Base-by-base conservation (phyloP, 2,113 vertebrate genomes). In the Caranx melampygus region DNA sequence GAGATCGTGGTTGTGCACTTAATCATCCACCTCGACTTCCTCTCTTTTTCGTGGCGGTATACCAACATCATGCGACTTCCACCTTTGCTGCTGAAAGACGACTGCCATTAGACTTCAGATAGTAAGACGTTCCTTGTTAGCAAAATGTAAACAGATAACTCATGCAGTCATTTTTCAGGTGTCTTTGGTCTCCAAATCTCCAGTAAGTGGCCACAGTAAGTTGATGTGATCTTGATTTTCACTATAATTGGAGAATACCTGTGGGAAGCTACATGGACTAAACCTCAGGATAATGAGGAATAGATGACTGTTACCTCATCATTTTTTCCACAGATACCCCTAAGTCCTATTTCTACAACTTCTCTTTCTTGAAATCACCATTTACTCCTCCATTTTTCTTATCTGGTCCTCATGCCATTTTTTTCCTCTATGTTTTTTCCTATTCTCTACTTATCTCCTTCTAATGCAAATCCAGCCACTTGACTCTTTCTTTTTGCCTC, bases 31-130 rank as follows among this genome's bases (percentile, higher is more conserved):
- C 45, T 72, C 37, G 5, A 61, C 64, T 75, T 69, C 57, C 79
- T 75, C 59, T 31, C 40, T 3, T 51, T 82, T 82, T 75, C 64
- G 16, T 64, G 35, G n/a, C 7, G 1, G 34, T 14, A 40, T 47
- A 62, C 20, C 20, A 0, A 55, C 15, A 20, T 49, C 42, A 44
- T 1, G 4, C 64, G 20, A 33, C 80, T 83, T 82, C 47, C 18
- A 54, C 62, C 63, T 81, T 85, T 68, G 49, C 62, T 72, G 58
- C 72, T 72, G 35, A 58, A 76, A 72, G 61, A 51, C 62, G 45
- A 54, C 62, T 3, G 6, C 18, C 65, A 51, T 44, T 66, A 77
- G 62, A 69, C 49, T 37, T 58, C 6, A 5, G 49, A 72, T 26
- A 15, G 10, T 20, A 51, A 18, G 6, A 62, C 49, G 49, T 51